Percentiles rank a stretch among this genome's conserved stretches.
These are phyloP conservation scores for Valencia hispanica DNA, from an alignment of 2,797 vertebrate species.

Conservation along the genomic window DNA sequence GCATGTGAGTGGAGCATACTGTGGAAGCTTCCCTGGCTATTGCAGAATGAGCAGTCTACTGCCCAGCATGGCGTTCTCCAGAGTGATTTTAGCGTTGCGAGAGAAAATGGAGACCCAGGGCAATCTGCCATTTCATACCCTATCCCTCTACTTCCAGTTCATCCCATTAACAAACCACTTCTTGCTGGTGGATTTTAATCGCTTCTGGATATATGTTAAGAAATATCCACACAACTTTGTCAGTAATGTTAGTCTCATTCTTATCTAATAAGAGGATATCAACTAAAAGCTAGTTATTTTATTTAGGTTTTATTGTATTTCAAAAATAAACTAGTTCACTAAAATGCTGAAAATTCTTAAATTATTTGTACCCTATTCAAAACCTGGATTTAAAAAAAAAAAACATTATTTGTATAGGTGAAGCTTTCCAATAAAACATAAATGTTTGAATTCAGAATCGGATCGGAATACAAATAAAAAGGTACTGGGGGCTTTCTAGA, in stretches of 20 bases:
- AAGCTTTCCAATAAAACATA: not conserved
- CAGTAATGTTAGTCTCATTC: not conserved
- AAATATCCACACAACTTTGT: not conserved
- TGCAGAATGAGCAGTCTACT: not conserved
- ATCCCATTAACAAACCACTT: not conserved
- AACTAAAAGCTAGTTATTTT: not conserved
- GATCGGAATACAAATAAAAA: not conserved
- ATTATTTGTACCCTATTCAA: not conserved
- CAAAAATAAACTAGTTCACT: not conserved
- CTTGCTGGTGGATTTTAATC: not conserved
- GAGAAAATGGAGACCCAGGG: not conserved
- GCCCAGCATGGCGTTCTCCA: not conserved
- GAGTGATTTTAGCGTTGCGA: not conserved
- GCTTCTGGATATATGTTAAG: not conserved
- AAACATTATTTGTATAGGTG: not conserved
- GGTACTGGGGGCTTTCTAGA: not conserved
- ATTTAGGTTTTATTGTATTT: not conserved
- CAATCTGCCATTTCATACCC: not conserved
- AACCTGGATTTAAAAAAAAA: not conserved
- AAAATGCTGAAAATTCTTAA: not conserved
- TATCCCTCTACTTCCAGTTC: not conserved
- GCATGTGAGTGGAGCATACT: not conserved
- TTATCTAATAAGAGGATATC: not conserved
- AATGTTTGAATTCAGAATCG: not conserved
- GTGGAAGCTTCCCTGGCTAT: not conserved